Base-by-base conservation (phyloP, 2,797 vertebrate species). In the Melanotaenia maccullochi region DNA sequence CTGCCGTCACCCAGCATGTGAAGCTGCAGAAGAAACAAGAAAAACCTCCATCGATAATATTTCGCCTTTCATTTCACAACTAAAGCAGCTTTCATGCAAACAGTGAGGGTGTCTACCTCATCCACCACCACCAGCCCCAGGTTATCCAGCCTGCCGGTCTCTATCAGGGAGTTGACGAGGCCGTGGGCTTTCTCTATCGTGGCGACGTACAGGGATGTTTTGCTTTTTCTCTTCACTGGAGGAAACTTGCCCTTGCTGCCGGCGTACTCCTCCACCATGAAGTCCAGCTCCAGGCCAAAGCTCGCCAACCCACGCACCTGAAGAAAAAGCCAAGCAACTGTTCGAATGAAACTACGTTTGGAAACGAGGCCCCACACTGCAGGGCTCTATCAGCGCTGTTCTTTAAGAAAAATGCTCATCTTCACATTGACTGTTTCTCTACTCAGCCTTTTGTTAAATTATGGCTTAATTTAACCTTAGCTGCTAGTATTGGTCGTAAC, bases 251-350 rank as follows among this genome's bases (percentile, higher is more conserved):
- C 98, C 91, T 97, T 99, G 81, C 96, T 98, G 80, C 97, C 97
- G 0, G 98, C 97, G 7, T 99, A 99, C 90, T 99, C 98, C 92
- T 99, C 98, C 87, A 99, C 95, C 92, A 98, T 90, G 93, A 99
- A 99, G 85, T 94, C 96, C 83, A 99, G 83, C 83, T 98, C 97
- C 92, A 99, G 70, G 60, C 97, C 98, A 67, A 99, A 97, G 85
- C 89, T 91, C 0, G 96, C 95, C 35, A 99, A 82, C 33, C 94
- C 94, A 25, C 96, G 95, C 5, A 99, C 95, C 98, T 99, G 82
- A 63, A 32, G 28, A 51, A 24, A 33, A 16, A 32, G 4, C 12
- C 6, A 22, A 0, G 20, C 22, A n/a, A 38, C n/a, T 30, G 20
- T 49, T 4, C 24, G 20, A 38, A 49, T 7, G 1, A 35, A 49